Evolutionary conservation across 2,888 invertebrate species (phyloP).

Genomic region (Cataglyphis albicans): DNA sequence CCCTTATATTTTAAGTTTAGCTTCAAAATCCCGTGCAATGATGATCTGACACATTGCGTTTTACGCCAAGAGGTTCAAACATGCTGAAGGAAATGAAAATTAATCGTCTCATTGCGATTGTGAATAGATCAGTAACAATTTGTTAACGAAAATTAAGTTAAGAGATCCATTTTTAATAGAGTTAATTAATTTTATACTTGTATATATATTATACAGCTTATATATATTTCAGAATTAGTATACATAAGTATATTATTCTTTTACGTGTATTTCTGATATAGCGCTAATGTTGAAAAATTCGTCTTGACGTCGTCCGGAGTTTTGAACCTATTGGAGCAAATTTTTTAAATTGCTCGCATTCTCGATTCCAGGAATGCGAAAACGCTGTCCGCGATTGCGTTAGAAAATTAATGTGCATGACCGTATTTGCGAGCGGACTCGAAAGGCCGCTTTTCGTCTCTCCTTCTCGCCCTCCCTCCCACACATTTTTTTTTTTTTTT

Average conservation of each 20-base stretch:
- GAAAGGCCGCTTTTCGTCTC: slow-evolving; percentile 31
- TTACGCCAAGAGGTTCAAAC: slow-evolving; percentile 39
- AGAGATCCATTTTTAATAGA: neutral
- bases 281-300: slow-evolving; percentile 14
- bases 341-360: slow-evolving; percentile 51
- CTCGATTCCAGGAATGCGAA: slow-evolving; percentile 11
- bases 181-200: neutral
- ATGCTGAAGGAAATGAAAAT: neutral
- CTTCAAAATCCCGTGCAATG: slow-evolving; percentile 63
- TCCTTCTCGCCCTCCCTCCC: neutral
- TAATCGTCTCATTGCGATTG: neutral
- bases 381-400: slow-evolving; percentile 50
- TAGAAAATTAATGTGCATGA: slow-evolving; percentile 77
- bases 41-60: slow-evolving; percentile 56
- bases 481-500: neutral
- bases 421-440: slow-evolving; percentile 62
- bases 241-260: neutral
- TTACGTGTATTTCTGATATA: neutral
- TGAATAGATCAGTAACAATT: neutral
- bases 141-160: neutral
- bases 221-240: neutral
- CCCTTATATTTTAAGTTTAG: slow-evolving; percentile 56
- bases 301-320: neutral
- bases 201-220: neutral
- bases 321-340: slow-evolving; percentile 10